Evolutionary conservation across 2,113 vertebrate genomes (phyloP).

Genomic region (Cebus imitator): DNA sequence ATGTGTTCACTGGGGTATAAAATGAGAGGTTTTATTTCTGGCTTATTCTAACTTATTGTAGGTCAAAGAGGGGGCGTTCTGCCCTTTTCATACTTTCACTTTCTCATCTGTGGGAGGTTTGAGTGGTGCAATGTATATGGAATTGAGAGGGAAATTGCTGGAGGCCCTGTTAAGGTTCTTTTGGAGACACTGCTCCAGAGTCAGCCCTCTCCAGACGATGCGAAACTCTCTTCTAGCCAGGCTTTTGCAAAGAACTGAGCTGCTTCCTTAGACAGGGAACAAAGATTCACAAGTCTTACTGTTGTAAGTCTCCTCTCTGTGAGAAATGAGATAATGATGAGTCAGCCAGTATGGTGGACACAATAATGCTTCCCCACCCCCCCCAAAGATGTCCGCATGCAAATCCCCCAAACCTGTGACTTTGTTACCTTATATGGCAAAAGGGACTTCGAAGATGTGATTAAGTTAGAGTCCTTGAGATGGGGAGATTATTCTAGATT

Average conservation of each 20-base stretch:
- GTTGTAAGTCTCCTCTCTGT: neutral
- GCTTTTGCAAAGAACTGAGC: neutral
- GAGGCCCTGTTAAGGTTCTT: neutral
- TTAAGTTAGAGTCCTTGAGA: neutral
- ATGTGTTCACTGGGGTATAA: neutral
- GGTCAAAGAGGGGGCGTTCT: neutral
- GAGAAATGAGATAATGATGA: neutral
- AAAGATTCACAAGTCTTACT: neutral
- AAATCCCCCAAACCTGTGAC: neutral
- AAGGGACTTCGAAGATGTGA: neutral
- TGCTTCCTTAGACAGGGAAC: neutral
- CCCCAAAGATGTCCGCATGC: neutral
- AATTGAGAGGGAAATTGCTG: neutral
- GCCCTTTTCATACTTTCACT: neutral
- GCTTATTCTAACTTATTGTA: neutral
- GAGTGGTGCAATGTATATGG: neutral
- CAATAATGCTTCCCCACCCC: neutral
- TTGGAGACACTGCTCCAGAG: neutral
- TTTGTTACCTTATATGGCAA: neutral
- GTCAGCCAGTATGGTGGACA: neutral
- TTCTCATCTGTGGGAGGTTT: neutral
- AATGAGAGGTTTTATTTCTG: neutral
- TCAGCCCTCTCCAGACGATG: neutral
- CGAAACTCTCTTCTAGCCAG: neutral
- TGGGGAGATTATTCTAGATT: neutral